Base-by-base conservation (phyloP, 2,113 vertebrate species). In the Bos taurus region DNA sequence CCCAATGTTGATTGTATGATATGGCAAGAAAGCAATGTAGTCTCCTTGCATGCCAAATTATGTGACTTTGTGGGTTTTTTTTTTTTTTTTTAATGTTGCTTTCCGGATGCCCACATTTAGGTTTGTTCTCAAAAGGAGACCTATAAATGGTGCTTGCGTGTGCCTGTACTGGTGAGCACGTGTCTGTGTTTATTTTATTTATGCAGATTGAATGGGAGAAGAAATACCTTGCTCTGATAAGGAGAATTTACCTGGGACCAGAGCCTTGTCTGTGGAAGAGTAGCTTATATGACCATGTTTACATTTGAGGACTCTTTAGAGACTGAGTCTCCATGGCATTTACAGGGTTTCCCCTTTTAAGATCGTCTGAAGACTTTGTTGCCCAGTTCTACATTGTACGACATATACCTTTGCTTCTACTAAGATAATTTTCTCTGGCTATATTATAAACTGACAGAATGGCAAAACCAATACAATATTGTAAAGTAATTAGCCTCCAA, bases 121-220 rank as follows among this genome's bases (percentile, higher is more conserved):
- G 36, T 89, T 97, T 89, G 21, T 87, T 94, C 64, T 96, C 36
- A 94, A 91, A 85, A 16, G 80, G n/a, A 90, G 91, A 92, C 12
- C n/a, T 12, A 15, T 67, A n/a, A 25, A 19, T 62, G 16, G 21
- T 52, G 23, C 23, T 40, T 81, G 23, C 80, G 10, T 19, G 4
- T 59, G 77, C 25, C 11, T 78, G 5, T 88, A 16, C 57, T 30
- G 43, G 13, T 95, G 48, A 95, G 33, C 30, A 23, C 23, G 54
- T 28, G 28, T 26, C 4, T 83, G 11, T 88, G 6, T 59, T 19
- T 57, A 48, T 23, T 78, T 12, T 33, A 25, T 14, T 1, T n/a
- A 56, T 88, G 8, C 62, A 89, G 16, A 33, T 11, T 60, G 50
- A 46, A 28, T 81, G 40, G 28, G 28, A 74, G 33, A 88, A n/a